Evolutionary conservation across 2,888 invertebrate species (phyloP), one percentile per base, ranked within the genome.

Genomic region (Sarcophaga carnaria): DNA sequence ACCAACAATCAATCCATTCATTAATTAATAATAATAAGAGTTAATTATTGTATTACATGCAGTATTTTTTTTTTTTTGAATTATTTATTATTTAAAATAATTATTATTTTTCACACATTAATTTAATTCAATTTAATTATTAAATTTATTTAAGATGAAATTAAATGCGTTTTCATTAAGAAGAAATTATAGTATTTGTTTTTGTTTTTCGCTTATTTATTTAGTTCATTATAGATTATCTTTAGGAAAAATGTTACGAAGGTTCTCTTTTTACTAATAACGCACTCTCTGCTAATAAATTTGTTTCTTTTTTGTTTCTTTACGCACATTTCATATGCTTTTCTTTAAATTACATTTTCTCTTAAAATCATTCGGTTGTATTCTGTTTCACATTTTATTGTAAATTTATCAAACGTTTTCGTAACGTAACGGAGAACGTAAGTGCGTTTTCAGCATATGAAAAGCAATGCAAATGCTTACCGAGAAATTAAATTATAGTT

Each of bases 31-130:
- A 4, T 54, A 54, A 71, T 79, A 82, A 82, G 47, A 75, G 66
- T 79, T 80, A 74, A 11, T 85, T 85, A 82, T 81, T 85, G 85
- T 85, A 78, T 83, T 83, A 86, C 86, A 86, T 86, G 86, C 86
- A 86, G 72, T 80, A 83, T 76, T 80, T 86, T 49, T 45, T 86
- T 49, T 45, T 64, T 17, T 54, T 54, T 54, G 37, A 37, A 37
- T 17, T 54, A 14, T 37, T 27, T 72, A 60, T 77, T 77, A 14
- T 76, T 76, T 64, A 14, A 45, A 59, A 72, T 72, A 17, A 12
- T 59, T 62, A 37, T 37, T 37, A 27, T 54, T 70, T 64, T 70
- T 75, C 54, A 62, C 11, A 17, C 69, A 54, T n/a, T 75, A 45
- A 14, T 59, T 75, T 75, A 67, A 14, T 59, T 59, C 37, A 45